Conservation (phyloP, 1,140 invertebrate species). For the Gonatopus flavifemur region DNA sequence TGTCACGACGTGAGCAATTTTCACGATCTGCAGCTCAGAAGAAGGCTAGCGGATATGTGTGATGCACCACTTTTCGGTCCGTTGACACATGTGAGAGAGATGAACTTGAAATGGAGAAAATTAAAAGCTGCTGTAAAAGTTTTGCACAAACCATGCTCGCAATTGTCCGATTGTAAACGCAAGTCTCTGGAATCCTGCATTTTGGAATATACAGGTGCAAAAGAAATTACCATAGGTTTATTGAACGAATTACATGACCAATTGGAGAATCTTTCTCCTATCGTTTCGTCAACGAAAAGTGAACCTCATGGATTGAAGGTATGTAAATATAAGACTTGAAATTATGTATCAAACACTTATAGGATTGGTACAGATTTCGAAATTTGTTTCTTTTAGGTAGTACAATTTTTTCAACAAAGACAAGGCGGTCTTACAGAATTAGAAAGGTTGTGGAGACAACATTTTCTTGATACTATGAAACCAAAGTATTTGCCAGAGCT, state of each 20-base stretch:
- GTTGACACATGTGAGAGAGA: conserved; percentile 29
- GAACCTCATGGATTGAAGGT: conserved; percentile 48
- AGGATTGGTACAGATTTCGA: conserved; percentile 9
- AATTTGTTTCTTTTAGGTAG: conserved; percentile 63
- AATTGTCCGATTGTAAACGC: conserved; percentile 61
- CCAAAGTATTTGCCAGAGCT: conserved; percentile 71
- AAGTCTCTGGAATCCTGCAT: conserved; percentile 58
- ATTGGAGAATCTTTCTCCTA: conserved; percentile 22
- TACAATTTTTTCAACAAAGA: conserved; percentile 62
- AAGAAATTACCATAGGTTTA: conserved; percentile 54
- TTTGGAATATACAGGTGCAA: conserved; percentile 51
- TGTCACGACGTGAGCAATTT: conserved; percentile 77
- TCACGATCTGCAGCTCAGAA: conserved; percentile 66
- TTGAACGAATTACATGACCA: conserved; percentile 51
- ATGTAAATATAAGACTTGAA: conserved; percentile 4
- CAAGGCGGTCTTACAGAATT: conserved; percentile 68
- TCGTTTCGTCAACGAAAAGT: conserved; percentile 18
- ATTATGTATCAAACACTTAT: not conserved
- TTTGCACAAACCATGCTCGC: conserved; percentile 57
- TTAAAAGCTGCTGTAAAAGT: conserved; percentile 69
- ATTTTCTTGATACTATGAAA: conserved; percentile 75
- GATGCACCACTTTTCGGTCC: conserved; percentile 64
- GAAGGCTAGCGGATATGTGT: conserved; percentile 64
- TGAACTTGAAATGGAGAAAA: conserved; percentile 53
- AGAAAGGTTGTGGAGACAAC: conserved; percentile 75